A percentile compares a stretch with the other conserved stretches of the same genome.
Evolutionary conservation across 2,888 invertebrate species (phyloP).

Genomic region (Tipula vernalis): DNA sequence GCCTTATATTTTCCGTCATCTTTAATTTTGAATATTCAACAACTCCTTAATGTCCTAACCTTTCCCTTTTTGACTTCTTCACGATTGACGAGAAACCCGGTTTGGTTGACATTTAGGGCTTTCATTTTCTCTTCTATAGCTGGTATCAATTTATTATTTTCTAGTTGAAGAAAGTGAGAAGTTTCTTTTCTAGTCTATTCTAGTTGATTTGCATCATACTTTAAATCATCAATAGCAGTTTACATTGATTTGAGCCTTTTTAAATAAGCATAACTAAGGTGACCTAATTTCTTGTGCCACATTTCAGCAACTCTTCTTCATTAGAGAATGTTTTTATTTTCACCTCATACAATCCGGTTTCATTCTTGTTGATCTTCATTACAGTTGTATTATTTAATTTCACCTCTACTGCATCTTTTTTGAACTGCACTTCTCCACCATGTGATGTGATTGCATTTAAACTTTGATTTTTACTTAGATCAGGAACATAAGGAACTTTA

Average conservation of each 20-base stretch:
- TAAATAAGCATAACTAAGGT: not conserved
- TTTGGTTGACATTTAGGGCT: not conserved
- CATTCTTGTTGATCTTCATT: not conserved
- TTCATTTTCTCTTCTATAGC: not conserved
- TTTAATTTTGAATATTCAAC: too few relatives aligned
- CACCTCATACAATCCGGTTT: not conserved
- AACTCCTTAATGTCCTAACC: not conserved
- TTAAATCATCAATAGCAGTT: not conserved
- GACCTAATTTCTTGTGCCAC: not conserved
- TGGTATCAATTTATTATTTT: not conserved
- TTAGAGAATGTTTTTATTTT: not conserved
- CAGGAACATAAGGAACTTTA: not conserved
- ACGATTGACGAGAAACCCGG: not conserved
- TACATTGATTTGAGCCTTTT: not conserved
- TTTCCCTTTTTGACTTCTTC: not conserved
- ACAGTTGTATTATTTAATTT: not conserved
- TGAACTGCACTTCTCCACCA: not conserved
- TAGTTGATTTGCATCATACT: constrained; percentile 12
- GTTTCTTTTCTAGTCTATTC: not conserved
- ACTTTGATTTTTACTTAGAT: not conserved
- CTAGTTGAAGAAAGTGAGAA: too few relatives aligned
- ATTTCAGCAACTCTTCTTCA: not conserved
- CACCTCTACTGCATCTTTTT: not conserved
- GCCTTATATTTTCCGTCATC: too few relatives aligned
- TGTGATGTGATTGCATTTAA: not conserved